Evolutionary conservation across 2,888 invertebrate genomes (phyloP).

Genomic region (Meghimatium bilineatum): DNA sequence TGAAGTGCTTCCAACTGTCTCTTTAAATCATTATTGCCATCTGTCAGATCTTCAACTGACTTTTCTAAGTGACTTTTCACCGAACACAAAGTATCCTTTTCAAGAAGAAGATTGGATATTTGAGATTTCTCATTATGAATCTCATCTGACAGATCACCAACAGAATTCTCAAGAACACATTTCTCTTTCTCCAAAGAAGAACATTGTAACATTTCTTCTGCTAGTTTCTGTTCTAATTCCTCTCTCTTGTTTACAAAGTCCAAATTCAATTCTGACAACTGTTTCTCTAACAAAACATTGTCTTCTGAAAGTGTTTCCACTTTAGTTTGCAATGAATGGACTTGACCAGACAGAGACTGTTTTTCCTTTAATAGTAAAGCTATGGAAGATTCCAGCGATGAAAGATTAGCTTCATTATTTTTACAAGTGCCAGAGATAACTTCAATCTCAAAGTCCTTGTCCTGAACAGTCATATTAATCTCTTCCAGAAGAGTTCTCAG

Average conservation of each 20-base stretch:
- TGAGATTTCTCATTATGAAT: slow-evolving; percentile 15
- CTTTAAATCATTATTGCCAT: background rate
- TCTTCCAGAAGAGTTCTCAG: slow-evolving; percentile 31
- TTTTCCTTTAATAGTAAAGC: slow-evolving; percentile 21
- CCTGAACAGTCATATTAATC: background rate
- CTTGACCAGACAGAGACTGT: background rate
- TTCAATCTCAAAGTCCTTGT: slow-evolving; percentile 30
- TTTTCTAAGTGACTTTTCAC: background rate
- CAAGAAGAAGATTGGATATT: background rate
- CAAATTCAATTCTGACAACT: background rate
- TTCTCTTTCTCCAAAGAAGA: slow-evolving; percentile 17
- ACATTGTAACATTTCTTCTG: background rate
- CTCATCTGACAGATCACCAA: slow-evolving; percentile 20
- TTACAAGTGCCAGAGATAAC: background rate
- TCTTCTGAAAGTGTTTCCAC: background rate
- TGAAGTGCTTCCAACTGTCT: slow-evolving; percentile 6
- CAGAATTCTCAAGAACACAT: background rate
- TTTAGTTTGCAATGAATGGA: background rate
- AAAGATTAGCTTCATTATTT: slow-evolving; percentile 14
- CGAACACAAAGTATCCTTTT: background rate
- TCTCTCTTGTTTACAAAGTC: slow-evolving; percentile 9
- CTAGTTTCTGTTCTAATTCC: slow-evolving; percentile 3
- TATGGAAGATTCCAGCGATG: slow-evolving; percentile 7
- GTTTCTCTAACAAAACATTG: background rate
- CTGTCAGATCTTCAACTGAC: slow-evolving; percentile 26